Evolutionary conservation across 2,113 vertebrate genomes (phyloP).

Genomic region (Chionis minor): DNA sequence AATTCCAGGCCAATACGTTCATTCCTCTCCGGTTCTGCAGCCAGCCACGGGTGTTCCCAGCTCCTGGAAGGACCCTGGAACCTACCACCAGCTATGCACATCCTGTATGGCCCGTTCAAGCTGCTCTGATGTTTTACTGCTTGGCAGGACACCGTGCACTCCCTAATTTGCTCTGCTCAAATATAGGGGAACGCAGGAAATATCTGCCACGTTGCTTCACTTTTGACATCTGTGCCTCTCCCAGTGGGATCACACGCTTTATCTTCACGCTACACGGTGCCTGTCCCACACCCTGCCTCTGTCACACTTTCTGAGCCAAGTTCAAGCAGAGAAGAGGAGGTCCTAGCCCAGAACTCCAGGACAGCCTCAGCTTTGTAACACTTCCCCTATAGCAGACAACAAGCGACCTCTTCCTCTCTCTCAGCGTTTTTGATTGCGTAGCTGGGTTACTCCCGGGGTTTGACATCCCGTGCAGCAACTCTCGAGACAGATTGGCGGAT

Average conservation of each 20-base stretch:
- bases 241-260: background rate
- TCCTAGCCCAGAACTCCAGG: background rate
- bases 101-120: background rate
- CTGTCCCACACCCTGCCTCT: background rate
- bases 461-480: background rate
- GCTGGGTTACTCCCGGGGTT: background rate
- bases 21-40: background rate
- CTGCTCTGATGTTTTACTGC: background rate
- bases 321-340: background rate
- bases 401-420: background rate
- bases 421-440: background rate
- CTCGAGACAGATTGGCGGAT: background rate
- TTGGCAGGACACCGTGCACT: background rate
- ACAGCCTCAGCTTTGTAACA: background rate
- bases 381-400: background rate
- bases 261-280: accelerated
- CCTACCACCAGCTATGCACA: accelerated
- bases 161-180: background rate
- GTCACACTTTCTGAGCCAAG: background rate
- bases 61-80: background rate
- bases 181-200: background rate
- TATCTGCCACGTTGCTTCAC: background rate
- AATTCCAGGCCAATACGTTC: background rate
- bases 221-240: background rate
- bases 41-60: background rate